phyloP scores from a whole-genome alignment of 2,113 vertebrate genomes.

The Gobiocypris rarus region DNA sequence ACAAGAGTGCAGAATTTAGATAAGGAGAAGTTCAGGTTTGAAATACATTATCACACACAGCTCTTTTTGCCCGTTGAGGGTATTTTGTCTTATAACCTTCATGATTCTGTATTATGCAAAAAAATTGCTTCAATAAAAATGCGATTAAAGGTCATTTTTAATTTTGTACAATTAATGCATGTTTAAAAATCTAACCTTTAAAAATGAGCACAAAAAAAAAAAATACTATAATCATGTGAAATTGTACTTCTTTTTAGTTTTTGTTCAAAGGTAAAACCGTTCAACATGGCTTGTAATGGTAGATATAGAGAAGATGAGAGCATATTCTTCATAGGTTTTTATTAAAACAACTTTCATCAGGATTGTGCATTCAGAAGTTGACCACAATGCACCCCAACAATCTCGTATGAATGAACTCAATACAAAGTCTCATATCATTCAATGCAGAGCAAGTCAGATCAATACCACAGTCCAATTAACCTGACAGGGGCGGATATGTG shows the following conservation, averaged over 20 bases:
- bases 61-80: slow-evolving; percentile 62
- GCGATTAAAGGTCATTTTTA: background rate
- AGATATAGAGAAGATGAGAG: background rate
- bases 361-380: background rate
- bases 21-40: slow-evolving; percentile 78
- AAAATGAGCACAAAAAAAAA: background rate
- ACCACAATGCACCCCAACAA: slow-evolving; percentile 1
- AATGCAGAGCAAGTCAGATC: background rate
- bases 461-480: slow-evolving; percentile 6
- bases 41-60: slow-evolving; percentile 75
- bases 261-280: slow-evolving; percentile 15
- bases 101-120: slow-evolving; percentile 60
- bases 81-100: slow-evolving; percentile 65
- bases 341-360: background rate
- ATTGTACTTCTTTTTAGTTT: slow-evolving; percentile 40
- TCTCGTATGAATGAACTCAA: slow-evolving; percentile 1
- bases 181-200: background rate
- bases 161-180: background rate
- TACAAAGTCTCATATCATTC: slow-evolving; percentile 3
- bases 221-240: background rate
- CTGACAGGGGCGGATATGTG: background rate
- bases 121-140: background rate
- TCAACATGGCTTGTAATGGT: background rate
- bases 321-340: background rate
- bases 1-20: slow-evolving; percentile 82